Percentiles rank a stretch among this genome's conserved stretches.
phyloP scores from a whole-genome alignment of 2,888 invertebrate genomes.

The Calliphora vomitoria region DNA sequence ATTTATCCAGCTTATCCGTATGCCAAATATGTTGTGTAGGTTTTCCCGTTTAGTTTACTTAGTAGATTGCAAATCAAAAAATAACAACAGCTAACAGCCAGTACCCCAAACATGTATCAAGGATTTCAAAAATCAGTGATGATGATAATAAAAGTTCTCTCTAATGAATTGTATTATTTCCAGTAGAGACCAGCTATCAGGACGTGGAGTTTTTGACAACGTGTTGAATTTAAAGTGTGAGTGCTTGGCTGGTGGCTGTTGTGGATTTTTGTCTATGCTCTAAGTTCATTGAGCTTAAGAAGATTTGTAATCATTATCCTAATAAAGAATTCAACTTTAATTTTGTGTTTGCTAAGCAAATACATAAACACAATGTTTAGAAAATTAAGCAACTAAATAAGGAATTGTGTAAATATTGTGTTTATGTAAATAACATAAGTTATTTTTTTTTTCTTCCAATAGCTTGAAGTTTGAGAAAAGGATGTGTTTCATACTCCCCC shows the following conservation, averaged over 20 bases:
- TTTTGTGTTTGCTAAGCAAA: conserved; percentile 50
- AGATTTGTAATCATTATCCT: conserved; percentile 74
- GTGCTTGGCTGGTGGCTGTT: conserved; percentile 48
- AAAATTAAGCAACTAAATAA: conserved; percentile 65
- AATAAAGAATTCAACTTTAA: conserved; percentile 63
- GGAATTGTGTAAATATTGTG: conserved; percentile 53
- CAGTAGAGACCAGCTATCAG: conserved; percentile 5
- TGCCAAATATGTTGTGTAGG: conserved; percentile 55
- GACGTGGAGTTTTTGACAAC: conserved; percentile 26
- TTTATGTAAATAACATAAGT: conserved; percentile 51
- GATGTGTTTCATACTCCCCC: neutral
- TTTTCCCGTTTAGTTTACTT: conserved; percentile 65
- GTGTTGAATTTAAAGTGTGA: conserved; percentile 61
- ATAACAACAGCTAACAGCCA: neutral
- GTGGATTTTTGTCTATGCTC: conserved; percentile 26
- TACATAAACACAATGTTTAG: conserved; percentile 25
- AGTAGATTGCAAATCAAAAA: conserved; percentile 58
- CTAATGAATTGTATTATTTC: conserved; percentile 65
- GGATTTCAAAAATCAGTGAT: conserved; percentile 8
- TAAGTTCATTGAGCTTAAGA: conserved; percentile 53
- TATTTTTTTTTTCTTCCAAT: neutral
- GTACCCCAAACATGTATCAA: neutral
- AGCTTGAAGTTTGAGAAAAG: neutral
- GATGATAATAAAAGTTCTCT: neutral
- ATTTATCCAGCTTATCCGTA: conserved; percentile 54